These are phyloP conservation scores for Coilia nasus DNA, from an alignment of 2,797 vertebrate species.

Conservation along the genomic window DNA sequence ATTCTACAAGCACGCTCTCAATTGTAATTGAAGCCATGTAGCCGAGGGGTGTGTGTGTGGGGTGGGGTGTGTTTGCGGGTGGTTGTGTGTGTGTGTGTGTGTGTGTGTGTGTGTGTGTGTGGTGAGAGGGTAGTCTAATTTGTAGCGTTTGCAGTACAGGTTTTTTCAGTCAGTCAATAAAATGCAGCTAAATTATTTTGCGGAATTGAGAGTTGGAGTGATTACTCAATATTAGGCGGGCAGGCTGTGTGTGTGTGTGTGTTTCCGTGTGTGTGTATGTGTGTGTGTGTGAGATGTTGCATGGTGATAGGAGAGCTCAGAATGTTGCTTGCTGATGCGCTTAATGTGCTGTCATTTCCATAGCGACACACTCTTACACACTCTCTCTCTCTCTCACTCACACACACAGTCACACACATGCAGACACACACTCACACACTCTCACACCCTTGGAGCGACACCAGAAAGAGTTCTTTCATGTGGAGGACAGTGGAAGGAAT, in stretches of 20 bases:
- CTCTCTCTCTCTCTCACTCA: too few species aligned
- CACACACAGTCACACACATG: too few species aligned
- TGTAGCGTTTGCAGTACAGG: constrained; percentile 71
- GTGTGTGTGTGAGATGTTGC: constrained; percentile 64
- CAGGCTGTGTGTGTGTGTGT: constrained; percentile 26
- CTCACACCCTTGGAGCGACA: neutral
- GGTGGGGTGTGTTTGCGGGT: neutral
- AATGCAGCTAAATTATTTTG: constrained; percentile 55
- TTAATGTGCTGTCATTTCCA: constrained; percentile 61
- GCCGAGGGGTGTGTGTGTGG: constrained; percentile 45
- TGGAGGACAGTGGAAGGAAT: constrained; percentile 64
- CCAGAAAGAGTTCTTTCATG: neutral
- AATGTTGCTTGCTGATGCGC: constrained; percentile 55
- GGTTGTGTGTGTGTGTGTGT: too few species aligned
- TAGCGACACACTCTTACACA: neutral
- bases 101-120: too few species aligned
- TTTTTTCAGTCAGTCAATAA: constrained; percentile 71
- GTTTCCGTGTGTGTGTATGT: too few species aligned
- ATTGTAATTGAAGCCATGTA: constrained; percentile 74
- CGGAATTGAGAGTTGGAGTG: constrained; percentile 42
- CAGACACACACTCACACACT: too few species aligned
- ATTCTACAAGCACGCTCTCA: constrained; percentile 65
- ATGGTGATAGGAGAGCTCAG: constrained; percentile 65
- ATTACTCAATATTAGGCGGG: constrained; percentile 77
- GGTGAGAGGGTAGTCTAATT: constrained; percentile 61